Evolutionary conservation across 1,140 invertebrate species (phyloP).

Genomic region (Asbolus verrucosus): DNA sequence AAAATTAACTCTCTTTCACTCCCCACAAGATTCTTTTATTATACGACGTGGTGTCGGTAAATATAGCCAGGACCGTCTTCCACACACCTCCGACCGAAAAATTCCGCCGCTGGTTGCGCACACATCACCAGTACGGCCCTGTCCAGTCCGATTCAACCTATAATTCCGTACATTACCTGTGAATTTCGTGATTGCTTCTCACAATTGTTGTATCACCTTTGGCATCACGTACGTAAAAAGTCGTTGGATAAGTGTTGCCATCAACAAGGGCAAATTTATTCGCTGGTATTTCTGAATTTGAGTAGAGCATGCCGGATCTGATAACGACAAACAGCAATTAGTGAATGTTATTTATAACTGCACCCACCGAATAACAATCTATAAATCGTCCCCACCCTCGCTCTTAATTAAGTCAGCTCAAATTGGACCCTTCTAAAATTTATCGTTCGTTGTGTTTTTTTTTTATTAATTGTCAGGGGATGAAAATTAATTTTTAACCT

Average conservation of each 20-base stretch:
- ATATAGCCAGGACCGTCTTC: background rate
- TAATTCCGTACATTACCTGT: constrained; percentile 27
- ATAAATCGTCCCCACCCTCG: constrained; percentile 30
- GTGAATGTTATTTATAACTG: too few species aligned
- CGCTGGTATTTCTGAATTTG: too few species aligned
- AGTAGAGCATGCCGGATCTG: too few species aligned
- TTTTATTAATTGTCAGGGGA: background rate
- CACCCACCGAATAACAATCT: too few species aligned
- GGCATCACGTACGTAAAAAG: constrained; percentile 19
- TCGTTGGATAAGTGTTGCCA: background rate
- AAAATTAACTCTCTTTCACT: constrained; percentile 23
- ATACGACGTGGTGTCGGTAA: constrained; percentile 5
- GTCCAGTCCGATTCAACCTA: background rate
- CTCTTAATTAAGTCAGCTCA: background rate
- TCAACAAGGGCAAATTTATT: too few species aligned
- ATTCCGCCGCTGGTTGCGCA: too few species aligned
- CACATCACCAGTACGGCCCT: constrained; percentile 1
- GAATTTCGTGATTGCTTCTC: constrained; percentile 33
- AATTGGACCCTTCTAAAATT: background rate
- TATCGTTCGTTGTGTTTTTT: background rate
- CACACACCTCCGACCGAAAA: too few species aligned
- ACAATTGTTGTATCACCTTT: constrained; percentile 47
- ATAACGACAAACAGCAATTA: too few species aligned
- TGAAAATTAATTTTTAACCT: constrained; percentile 36
- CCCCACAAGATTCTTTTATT: constrained; percentile 10